Evolutionary conservation across 30 jellyfish, hydroid and myxozoan species (phyloP), one percentile per base, ranked within the genome.

Genomic region (Pelagia noctiluca): DNA sequence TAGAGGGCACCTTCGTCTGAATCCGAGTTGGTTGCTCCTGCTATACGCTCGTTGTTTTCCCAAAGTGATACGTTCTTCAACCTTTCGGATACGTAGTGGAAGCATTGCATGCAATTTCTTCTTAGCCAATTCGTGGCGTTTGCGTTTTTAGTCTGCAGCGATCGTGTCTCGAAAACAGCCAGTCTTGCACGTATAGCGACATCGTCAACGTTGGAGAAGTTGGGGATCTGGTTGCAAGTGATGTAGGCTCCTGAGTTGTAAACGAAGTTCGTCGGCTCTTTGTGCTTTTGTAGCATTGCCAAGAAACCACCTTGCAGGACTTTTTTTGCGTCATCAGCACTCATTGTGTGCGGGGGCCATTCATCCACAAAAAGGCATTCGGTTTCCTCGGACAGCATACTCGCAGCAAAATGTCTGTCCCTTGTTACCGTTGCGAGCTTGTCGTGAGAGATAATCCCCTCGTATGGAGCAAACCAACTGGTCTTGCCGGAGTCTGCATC

Each of bases 231-330:
- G 83, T 76, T 76, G 37, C 53, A 37, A 29, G 85, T 76, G 21
- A 76, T 76, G 63, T 37, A 76, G 34, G 52, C 75, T 12, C 70
- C 90, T 16, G 85, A 57, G 50, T 79, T 79, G 85, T 79, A 79
- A 2, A 34, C 30, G 66, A 79, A 36, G 50, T 48, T 47, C 19
- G 62, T 13, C 1, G 42, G 30, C 35, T 62, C 70, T 37, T 62
- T 79, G 71, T 79, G 90, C 60, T 60, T 79, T 5, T 60, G 68
- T 4, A 64, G 90, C 1, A 79, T 36, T 28, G 35, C 60, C 50
- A 61, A 16, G 63, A 49, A 61, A 23, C 90, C 86, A 36, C 83
- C 73, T 2, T 1, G 83, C 73, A 71, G 73, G 0, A 71, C 76
- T 13, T 72, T 21, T 37, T 71, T 71, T 33, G 83, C 83, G 1